Evolutionary conservation across 2,888 invertebrate genomes (phyloP).

Genomic region (Caenorhabditis becei): DNA sequence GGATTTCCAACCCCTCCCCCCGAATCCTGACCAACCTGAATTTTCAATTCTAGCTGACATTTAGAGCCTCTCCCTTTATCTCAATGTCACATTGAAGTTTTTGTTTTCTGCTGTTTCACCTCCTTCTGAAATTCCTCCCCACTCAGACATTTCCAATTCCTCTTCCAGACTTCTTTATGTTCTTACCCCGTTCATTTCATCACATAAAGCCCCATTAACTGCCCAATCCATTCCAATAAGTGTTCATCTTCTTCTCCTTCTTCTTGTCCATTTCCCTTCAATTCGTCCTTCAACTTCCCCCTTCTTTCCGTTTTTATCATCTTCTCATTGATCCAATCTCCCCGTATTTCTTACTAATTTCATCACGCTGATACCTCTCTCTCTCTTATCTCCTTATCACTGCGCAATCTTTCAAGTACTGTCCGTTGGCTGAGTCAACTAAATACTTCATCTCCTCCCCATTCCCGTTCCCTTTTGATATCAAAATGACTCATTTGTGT

Average conservation of each 20-base stretch:
- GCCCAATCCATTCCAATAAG: not conserved
- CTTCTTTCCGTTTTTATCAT: not conserved
- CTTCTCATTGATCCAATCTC: not conserved
- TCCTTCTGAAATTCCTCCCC: too few relatives aligned
- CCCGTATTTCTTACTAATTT: not conserved
- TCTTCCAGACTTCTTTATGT: too few relatives aligned
- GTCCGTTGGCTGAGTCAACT: not conserved
- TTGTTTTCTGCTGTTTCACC: too few relatives aligned
- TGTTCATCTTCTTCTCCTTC: not conserved
- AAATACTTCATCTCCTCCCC: too few relatives aligned
- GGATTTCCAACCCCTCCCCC: too few relatives aligned
- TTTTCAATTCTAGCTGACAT: too few relatives aligned
- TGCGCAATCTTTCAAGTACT: conserved; percentile 1
- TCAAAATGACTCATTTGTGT: conserved; percentile 8
- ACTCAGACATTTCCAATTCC: not conserved
- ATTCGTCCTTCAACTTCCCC: not conserved
- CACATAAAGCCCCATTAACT: too few relatives aligned
- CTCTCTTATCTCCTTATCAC: not conserved
- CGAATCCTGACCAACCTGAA: too few relatives aligned
- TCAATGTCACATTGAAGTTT: too few relatives aligned
- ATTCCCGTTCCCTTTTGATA: not conserved
- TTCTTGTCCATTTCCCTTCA: not conserved
- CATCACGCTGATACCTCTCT: not conserved
- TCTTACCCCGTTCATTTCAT: too few relatives aligned
- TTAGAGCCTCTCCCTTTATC: too few relatives aligned